Evolutionary conservation across 2,113 vertebrate genomes (phyloP).

Genomic region (Coracopsis vasa): DNA sequence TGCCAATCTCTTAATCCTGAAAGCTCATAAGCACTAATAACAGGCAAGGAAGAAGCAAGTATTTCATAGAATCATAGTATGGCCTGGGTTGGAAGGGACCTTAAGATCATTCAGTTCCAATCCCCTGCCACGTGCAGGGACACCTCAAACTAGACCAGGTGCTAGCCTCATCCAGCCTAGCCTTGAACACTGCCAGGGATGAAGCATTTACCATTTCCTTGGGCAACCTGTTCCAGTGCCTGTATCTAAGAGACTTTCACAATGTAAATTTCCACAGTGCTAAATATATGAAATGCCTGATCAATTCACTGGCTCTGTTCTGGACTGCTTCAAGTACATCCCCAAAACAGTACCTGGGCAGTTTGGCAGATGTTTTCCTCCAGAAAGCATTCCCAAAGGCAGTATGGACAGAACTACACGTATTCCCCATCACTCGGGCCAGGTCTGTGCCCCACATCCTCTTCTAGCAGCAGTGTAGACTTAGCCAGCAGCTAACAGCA

Average conservation of each 20-base stretch:
- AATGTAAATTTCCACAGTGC: background rate
- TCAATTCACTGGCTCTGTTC: background rate
- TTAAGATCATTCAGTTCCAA: background rate
- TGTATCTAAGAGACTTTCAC: background rate
- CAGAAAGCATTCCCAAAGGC: background rate
- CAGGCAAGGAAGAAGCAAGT: background rate
- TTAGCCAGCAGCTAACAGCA: background rate
- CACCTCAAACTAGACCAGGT: background rate
- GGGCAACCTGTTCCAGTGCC: background rate
- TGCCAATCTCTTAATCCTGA: background rate
- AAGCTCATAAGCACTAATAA: background rate
- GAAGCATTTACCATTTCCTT: background rate
- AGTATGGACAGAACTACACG: fast-evolving
- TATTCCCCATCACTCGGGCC: background rate
- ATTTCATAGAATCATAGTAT: background rate
- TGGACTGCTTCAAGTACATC: background rate
- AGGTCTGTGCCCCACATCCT: background rate
- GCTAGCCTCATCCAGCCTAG: background rate
- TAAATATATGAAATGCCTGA: background rate
- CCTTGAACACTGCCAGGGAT: background rate
- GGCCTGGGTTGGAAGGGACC: background rate
- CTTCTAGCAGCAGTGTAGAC: background rate
- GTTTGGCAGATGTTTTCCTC: background rate
- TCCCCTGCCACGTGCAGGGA: background rate
- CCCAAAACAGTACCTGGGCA: background rate